phyloP scores from a whole-genome alignment of 1,140 invertebrate species.

The Nephila pilipes region DNA sequence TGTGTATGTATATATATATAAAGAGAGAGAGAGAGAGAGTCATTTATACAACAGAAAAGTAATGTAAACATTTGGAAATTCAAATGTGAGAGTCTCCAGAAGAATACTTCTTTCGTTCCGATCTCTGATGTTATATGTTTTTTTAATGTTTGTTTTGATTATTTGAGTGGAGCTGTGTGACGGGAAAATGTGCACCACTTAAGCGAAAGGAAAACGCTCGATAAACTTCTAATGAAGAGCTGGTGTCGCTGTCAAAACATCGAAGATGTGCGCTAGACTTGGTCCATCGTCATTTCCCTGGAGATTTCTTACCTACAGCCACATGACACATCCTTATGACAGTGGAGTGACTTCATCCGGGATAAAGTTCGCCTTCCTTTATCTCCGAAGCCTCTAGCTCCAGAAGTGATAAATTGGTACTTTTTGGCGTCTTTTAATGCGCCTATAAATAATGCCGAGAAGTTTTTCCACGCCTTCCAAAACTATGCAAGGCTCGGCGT shows the following conservation, averaged over 20 bases:
- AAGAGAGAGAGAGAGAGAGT: too few relatives aligned
- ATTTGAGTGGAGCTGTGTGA: too few relatives aligned
- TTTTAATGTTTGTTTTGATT: too few relatives aligned
- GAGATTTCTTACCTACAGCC: background rate
- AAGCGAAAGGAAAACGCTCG: too few relatives aligned
- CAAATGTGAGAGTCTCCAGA: too few relatives aligned
- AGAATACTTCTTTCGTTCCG: too few relatives aligned
- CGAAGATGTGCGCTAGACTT: too few relatives aligned
- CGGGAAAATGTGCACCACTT: too few relatives aligned
- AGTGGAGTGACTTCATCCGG: constrained; percentile 24
- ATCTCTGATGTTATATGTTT: too few relatives aligned
- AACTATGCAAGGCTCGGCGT: constrained; percentile 3
- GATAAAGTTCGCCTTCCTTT: background rate
- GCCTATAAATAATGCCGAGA: background rate
- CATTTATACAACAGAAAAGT: too few relatives aligned
- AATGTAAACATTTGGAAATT: too few relatives aligned
- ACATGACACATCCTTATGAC: background rate
- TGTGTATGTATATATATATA: too few relatives aligned
- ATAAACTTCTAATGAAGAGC: background rate
- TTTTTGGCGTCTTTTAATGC: constrained; percentile 34
- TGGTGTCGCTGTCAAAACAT: background rate
- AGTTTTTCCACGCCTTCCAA: background rate
- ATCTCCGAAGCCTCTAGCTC: background rate
- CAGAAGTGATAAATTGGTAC: constrained; percentile 18
- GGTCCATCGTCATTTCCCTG: background rate